Percentiles rank a stretch among this genome's conserved stretches.
Conservation (phyloP, 2,113 vertebrate species). For the Rhombomys opimus region DNA sequence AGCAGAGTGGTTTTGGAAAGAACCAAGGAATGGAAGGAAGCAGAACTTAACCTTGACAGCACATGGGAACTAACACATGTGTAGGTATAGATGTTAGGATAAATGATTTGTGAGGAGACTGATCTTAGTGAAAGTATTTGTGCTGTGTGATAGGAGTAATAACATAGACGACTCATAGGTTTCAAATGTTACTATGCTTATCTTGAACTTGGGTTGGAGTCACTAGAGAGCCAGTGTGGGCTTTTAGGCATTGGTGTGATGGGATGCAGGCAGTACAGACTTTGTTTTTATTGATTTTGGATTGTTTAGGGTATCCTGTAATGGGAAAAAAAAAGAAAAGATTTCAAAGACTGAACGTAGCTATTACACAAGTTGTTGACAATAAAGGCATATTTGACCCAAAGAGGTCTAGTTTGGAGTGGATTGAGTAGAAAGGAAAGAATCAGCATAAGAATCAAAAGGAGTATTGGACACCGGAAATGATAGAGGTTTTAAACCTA, state of each 20-base stretch:
- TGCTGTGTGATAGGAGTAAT: not conserved
- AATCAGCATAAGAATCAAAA: not conserved
- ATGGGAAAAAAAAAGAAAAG: constrained; percentile 12
- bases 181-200: not conserved
- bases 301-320: not conserved
- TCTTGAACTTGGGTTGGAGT: not conserved
- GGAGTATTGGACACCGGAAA: not conserved
- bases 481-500: not conserved
- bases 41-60: not conserved
- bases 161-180: not conserved
- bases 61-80: not conserved
- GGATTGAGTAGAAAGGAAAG: not conserved
- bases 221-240: not conserved
- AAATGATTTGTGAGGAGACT: not conserved
- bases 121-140: not conserved
- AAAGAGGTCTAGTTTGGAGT: not conserved
- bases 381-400: not conserved
- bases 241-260: not conserved
- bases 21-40: not conserved
- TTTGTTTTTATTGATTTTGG: not conserved
- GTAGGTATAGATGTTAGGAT: not conserved
- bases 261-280: not conserved
- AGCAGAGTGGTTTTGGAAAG: constrained; percentile 2
- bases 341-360: not conserved
- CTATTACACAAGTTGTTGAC: not conserved